These are phyloP conservation scores for Megathymus violae DNA, from an alignment of 1,140 invertebrate genomes.

Conservation along the genomic window DNA sequence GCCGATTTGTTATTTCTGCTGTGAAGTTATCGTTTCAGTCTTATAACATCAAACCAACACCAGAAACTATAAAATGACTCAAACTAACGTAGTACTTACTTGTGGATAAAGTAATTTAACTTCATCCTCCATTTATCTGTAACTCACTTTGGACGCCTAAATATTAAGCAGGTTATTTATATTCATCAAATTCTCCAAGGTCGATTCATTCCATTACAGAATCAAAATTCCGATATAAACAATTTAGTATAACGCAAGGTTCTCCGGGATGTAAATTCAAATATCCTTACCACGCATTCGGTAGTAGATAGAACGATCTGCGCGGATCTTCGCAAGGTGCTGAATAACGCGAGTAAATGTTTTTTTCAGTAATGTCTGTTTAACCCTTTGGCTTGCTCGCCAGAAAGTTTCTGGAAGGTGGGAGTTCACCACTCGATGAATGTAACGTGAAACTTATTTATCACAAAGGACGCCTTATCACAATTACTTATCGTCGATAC, in stretches of 20 bases:
- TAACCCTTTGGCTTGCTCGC: no score
- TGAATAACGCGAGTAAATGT: neutral
- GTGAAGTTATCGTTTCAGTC: no score
- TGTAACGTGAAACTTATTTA: no score
- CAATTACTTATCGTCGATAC: no score
- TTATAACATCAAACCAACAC: no score
- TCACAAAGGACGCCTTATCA: no score
- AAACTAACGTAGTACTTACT: no score
- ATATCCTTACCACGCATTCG: slow-evolving; percentile 18
- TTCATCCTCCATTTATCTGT: neutral
- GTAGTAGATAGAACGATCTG: slow-evolving; percentile 1
- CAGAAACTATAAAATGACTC: no score
- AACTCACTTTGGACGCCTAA: slow-evolving; percentile 5
- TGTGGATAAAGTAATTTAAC: no score
- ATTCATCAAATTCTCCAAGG: slow-evolving; percentile 17
- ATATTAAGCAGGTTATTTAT: slow-evolving; percentile 19
- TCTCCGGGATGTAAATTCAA: slow-evolving; percentile 23
- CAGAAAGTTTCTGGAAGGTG: no score
- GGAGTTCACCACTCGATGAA: no score
- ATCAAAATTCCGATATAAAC: slow-evolving; percentile 26
- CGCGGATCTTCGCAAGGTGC: neutral
- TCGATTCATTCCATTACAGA: slow-evolving; percentile 22
- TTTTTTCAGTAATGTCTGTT: neutral
- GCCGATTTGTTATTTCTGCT: no score
- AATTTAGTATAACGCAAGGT: slow-evolving; percentile 16